Evolutionary conservation across 2,113 vertebrate genomes (phyloP), one percentile per base, ranked within the genome.

Genomic region (Phalacrocorax carbo): DNA sequence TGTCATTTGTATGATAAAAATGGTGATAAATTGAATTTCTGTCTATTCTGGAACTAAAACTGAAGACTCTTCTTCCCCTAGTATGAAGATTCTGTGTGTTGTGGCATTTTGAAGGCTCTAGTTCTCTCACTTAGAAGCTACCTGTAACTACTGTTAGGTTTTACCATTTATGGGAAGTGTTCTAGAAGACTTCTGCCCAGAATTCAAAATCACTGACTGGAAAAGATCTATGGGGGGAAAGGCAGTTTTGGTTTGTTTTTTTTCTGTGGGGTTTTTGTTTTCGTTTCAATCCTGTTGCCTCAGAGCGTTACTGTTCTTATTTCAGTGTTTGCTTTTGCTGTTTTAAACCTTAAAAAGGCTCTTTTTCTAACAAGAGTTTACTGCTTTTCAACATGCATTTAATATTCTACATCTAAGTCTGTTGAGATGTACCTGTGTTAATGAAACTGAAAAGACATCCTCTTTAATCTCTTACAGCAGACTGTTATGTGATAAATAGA

Each of bases 361-460:
- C 90, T 96, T 96, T 97, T 94, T 97, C 93, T 98, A 97, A 94
- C 94, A 95, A 95, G 83, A 94, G 64, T 93, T 95, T 98, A 95
- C 96, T 97, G 73, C 94, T 92, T 78, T 92, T 68, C 72, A 79
- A 29, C 92, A 92, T 82, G 58, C 70, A 79, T 96, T 96, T 95
- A 96, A 96, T 97, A 84, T 95, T 96, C 89, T 91, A 68, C 77
- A 60, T 96, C 94, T 91, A 97, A 93, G 94, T 97, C 96, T 96
- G 96, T 97, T 96, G 94, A 97, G 85, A 96, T 98, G 92, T 72
- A 77, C 96, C 96, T 97, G 98, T 95, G 97, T 97, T 98, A 98
- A 97, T 96, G 96, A 94, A 96, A 94, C 73, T 75, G 52, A 88
- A 86, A 91, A 93, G 86, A 44, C 78, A 66, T 79, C 90, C 77